Conservation (phyloP, 2,888 invertebrate species). For the Oligia latruncula region DNA sequence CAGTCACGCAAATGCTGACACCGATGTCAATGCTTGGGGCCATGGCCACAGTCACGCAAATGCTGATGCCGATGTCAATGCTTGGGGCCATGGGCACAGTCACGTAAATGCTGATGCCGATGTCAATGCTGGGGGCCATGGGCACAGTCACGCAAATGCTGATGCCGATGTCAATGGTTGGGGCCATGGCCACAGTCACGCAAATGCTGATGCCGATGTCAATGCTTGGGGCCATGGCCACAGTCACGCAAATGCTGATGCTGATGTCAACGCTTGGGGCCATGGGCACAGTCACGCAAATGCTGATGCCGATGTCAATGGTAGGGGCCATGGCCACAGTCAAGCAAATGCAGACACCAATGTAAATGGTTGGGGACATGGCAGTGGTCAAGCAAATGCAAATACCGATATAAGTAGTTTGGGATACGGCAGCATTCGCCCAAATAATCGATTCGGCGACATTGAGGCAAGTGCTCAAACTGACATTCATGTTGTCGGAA, state of each 20-base stretch:
- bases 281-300: background rate
- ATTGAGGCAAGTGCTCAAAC: too few species aligned
- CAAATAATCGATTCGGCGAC: too few species aligned
- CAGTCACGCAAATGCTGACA: background rate
- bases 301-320: background rate
- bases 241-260: background rate
- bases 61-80: background rate
- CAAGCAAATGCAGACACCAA: too few species aligned
- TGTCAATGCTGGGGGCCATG: background rate
- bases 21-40: background rate
- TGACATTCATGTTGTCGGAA: too few species aligned
- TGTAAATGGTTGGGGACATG: background rate
- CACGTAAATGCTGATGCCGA: background rate
- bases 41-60: background rate
- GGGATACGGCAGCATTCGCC: too few species aligned
- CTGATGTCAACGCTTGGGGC: rapidly evolving
- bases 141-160: background rate
- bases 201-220: background rate
- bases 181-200: background rate
- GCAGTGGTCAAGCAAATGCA: too few species aligned
- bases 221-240: too few species aligned
- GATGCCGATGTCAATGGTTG: rapidly evolving
- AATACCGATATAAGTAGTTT: too few species aligned
- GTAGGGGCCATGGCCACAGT: too few species aligned
- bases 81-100: background rate